A percentile compares a stretch with the other conserved stretches of the same genome.
phyloP scores from a whole-genome alignment of 2,113 vertebrate genomes.

The Ammodytes marinus region DNA sequence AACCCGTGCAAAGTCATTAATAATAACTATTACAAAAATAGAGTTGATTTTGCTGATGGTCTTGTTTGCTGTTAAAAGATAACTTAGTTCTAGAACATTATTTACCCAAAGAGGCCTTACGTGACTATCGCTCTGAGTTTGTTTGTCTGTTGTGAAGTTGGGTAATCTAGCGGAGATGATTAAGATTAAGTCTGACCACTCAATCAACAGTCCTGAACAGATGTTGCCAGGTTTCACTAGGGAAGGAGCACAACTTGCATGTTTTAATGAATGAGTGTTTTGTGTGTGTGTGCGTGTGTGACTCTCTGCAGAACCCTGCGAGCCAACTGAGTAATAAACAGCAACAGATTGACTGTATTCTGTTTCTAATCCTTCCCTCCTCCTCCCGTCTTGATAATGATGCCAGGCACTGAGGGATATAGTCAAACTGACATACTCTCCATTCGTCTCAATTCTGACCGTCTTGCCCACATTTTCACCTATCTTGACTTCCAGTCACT shows the following conservation, averaged over 20 bases:
- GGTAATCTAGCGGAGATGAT: slow-evolving; percentile 53
- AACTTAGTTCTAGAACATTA: background rate
- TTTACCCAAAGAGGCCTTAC: background rate
- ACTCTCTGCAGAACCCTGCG: slow-evolving; percentile 24
- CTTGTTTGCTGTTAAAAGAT: background rate
- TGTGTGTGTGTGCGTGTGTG: background rate
- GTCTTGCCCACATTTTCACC: background rate
- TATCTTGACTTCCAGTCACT: background rate
- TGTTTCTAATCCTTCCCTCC: slow-evolving; percentile 35
- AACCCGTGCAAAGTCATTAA: no score
- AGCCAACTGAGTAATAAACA: slow-evolving; percentile 36
- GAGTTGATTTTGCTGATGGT: no score
- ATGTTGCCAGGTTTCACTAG: slow-evolving; percentile 62
- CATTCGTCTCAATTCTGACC: slow-evolving; percentile 12
- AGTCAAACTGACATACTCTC: background rate
- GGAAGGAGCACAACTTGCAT: slow-evolving; percentile 17
- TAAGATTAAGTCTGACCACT: slow-evolving; percentile 58
- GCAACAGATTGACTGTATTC: slow-evolving; percentile 49
- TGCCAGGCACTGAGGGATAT: background rate
- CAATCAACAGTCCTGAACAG: slow-evolving; percentile 67
- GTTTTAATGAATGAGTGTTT: slow-evolving; percentile 49
- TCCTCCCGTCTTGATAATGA: slow-evolving; percentile 9
- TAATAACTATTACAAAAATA: no score
- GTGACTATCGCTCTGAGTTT: slow-evolving; percentile 24
- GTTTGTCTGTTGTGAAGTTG: slow-evolving; percentile 52